Evolutionary conservation across 2,797 vertebrate species (phyloP).

Genomic region (Brachyalestes nurse): DNA sequence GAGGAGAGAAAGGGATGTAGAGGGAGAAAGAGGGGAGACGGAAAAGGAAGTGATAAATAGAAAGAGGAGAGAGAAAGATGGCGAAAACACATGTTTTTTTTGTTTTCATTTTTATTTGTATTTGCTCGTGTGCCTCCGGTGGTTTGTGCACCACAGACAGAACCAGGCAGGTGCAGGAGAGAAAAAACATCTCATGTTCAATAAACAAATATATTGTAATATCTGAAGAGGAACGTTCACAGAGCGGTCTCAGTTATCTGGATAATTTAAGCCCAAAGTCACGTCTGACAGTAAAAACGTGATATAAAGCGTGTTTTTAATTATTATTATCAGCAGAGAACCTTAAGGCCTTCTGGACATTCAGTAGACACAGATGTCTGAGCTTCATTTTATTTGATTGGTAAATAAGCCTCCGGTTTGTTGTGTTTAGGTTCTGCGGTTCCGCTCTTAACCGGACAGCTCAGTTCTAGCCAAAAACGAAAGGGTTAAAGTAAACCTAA

Average conservation of each 20-base stretch:
- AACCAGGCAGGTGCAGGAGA: constrained; percentile 34
- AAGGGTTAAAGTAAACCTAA: no score
- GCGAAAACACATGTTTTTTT: not conserved
- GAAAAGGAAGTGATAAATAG: not conserved
- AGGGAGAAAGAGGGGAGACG: not conserved
- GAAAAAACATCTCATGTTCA: constrained; percentile 23
- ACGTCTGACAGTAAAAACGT: not conserved
- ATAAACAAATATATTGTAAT: not conserved
- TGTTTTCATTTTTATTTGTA: not conserved
- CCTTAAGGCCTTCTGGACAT: no score
- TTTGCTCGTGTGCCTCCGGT: constrained; percentile 28
- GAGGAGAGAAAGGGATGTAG: not conserved
- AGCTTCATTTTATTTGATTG: no score
- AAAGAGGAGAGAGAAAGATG: not conserved
- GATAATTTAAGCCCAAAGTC: not conserved
- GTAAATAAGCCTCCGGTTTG: no score
- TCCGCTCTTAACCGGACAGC: no score
- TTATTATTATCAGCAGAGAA: not conserved
- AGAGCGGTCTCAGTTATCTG: not conserved
- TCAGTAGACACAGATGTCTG: no score
- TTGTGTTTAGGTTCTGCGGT: no score
- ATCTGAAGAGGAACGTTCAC: not conserved
- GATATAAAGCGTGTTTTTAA: not conserved
- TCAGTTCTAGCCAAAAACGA: no score
- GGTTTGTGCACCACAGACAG: constrained; percentile 47